Evolutionary conservation across 2,888 invertebrate genomes (phyloP), one percentile per base, ranked within the genome.

Genomic region (Linyphia triangularis): DNA sequence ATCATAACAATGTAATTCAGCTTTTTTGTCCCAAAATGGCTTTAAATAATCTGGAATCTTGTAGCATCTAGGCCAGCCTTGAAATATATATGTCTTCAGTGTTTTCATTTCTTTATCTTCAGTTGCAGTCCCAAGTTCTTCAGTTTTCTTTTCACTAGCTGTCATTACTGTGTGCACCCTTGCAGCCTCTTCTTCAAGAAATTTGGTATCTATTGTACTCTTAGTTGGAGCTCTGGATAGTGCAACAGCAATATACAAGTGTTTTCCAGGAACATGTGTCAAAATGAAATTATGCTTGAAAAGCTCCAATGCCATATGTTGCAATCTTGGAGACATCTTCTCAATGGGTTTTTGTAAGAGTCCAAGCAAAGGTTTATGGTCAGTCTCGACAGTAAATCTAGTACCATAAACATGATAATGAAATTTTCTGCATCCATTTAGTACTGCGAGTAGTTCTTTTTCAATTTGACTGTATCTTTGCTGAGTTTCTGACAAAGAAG

Each of bases 401-500:
- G 16, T 70, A 16, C 82, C 73, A 43, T 67, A 72, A 1, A 30
- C 40, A n/a, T 82, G 73, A 22, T 88, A 70, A 16, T 82, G 30
- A 19, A 81, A 88, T 13, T 88, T 5, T 22, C 51, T 22, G 16
- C 22, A 57, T 0, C 88, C 82, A 37, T 33, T 37, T 2, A 73
- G 10, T 19, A 89, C 65, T 2, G 70, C 79, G 0, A 85, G 22
- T 6, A 65, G n/a, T 26, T 88, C 89, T 37, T 88, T 88, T n/a
- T 89, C 89, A 40, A 85, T 85, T 24, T 85, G 85, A 2, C 85
- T 70, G 30, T 89, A 89, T 7, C 79, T 28, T 37, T 70, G 61
- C 22, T 89, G 73, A n/a, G 79, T 69, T 24, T 43, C 79, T 19
- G 65, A 70, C 26, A 89, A 51, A 2, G 85, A 59, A 24, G 40